These are phyloP conservation scores for Cerceris rybyensis DNA, from an alignment of 2,888 invertebrate genomes.

Conservation along the genomic window DNA sequence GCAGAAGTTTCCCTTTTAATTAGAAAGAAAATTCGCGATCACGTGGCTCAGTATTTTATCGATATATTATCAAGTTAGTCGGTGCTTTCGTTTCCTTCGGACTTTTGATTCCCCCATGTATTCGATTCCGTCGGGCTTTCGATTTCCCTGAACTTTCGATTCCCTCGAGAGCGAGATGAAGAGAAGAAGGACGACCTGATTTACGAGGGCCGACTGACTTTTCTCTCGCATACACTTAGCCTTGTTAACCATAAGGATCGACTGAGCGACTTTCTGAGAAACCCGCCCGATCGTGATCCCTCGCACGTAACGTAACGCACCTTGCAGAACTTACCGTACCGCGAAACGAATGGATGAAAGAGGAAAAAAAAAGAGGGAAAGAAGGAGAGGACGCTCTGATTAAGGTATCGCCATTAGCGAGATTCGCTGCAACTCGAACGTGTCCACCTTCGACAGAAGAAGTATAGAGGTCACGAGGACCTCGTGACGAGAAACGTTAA, in stretches of 20 bases:
- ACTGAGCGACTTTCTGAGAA: slow-evolving; percentile 31
- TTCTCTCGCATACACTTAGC: slow-evolving; percentile 57
- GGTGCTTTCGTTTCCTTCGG: slow-evolving; percentile 57
- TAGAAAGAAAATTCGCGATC: slow-evolving; percentile 57
- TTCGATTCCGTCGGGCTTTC: background rate
- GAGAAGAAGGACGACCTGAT: slow-evolving; percentile 52
- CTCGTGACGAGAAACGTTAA: background rate
- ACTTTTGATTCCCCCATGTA: background rate
- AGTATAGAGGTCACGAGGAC: background rate
- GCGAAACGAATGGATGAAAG: slow-evolving; percentile 7
- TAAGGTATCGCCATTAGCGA: slow-evolving; percentile 35
- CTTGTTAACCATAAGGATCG: slow-evolving; percentile 63
- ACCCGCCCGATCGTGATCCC: slow-evolving; percentile 49
- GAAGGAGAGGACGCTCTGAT: slow-evolving; percentile 18
- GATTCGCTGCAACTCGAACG: slow-evolving; percentile 40
- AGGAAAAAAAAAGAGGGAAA: too few species aligned
- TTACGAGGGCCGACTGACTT: slow-evolving; percentile 45
- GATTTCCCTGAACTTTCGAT: background rate
- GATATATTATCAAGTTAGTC: slow-evolving; percentile 56
- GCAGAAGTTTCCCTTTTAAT: slow-evolving; percentile 67
- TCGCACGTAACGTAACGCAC: slow-evolving; percentile 32
- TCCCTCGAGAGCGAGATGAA: slow-evolving; percentile 1
- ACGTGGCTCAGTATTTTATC: slow-evolving; percentile 57
- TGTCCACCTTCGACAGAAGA: slow-evolving; percentile 30
- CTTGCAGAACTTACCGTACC: slow-evolving; percentile 24